A percentile compares a stretch with the other conserved stretches of the same genome.
Evolutionary conservation across 1,140 invertebrate species (phyloP).

Genomic region (Zaprionus ornatus): DNA sequence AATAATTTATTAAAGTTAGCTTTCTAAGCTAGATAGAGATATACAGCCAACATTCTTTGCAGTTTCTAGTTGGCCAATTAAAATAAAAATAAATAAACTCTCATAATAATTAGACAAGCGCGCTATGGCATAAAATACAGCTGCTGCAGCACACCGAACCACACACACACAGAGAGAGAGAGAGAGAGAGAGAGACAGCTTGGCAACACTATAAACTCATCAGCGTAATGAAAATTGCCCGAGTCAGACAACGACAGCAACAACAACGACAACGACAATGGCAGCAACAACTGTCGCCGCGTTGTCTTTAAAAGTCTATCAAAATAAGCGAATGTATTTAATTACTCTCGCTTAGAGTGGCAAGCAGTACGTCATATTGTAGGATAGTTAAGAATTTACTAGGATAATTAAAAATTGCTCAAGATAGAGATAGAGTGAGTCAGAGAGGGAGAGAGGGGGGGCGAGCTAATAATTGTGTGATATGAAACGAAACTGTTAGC

Average conservation of each 20-base stretch:
- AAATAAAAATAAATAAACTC: constrained; percentile 39
- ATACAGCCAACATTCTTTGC: not conserved
- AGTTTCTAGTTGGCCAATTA: constrained; percentile 1
- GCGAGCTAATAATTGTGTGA: constrained; percentile 44
- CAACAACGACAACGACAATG: not conserved
- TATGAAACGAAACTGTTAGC: constrained; percentile 37
- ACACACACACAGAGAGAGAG: not conserved
- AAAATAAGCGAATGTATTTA: constrained; percentile 67
- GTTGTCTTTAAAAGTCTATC: constrained; percentile 56
- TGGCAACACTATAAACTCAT: constrained; percentile 74
- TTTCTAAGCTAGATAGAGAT: not conserved
- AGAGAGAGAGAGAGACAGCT: constrained; percentile 42
- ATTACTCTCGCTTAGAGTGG: constrained; percentile 46
- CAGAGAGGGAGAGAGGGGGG: constrained; percentile 22
- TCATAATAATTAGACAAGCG: constrained; percentile 55
- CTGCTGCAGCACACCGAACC: constrained; percentile 18
- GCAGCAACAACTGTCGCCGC: constrained; percentile 12
- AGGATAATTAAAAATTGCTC: constrained; percentile 55
- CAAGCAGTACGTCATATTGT: constrained; percentile 57
- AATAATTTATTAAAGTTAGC: not conserved
- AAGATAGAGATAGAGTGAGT: constrained; percentile 11
- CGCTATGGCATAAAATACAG: constrained; percentile 58
- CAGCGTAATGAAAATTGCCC: constrained; percentile 68
- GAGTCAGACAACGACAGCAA: constrained; percentile 29
- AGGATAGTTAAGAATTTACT: constrained; percentile 59